These are phyloP conservation scores for Brachionus koreanus DNA, from an alignment of 1,140 invertebrate species.

Conservation along the genomic window DNA sequence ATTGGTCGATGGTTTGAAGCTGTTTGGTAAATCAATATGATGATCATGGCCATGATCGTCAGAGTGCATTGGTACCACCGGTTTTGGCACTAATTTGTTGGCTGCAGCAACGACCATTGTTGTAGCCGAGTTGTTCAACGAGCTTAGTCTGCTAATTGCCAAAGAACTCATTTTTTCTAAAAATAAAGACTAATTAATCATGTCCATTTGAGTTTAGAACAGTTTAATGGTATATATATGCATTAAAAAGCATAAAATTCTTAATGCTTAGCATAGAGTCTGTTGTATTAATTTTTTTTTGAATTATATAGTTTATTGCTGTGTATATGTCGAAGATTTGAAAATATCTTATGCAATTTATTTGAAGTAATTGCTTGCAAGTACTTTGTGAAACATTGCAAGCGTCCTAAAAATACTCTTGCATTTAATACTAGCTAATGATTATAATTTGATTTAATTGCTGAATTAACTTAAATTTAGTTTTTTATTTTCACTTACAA, in stretches of 20 bases:
- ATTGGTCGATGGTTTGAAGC: not conserved
- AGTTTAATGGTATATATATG: not conserved
- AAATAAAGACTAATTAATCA: not conserved
- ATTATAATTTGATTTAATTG: not conserved
- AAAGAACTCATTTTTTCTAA: slow-evolving; percentile 31
- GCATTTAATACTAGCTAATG: not conserved
- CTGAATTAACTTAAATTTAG: not conserved
- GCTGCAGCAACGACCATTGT: slow-evolving; percentile 33
- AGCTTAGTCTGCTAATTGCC: slow-evolving; percentile 27
- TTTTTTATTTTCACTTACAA: no score
- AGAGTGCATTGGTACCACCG: not conserved
- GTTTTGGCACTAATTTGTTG: slow-evolving; percentile 29
- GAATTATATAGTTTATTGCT: not conserved
- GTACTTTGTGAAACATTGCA: slow-evolving; percentile 18
- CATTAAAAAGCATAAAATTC: not conserved
- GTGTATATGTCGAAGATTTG: not conserved
- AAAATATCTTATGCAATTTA: not conserved
- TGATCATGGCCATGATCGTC: slow-evolving; percentile 39
- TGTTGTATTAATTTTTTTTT: slow-evolving; percentile 8
- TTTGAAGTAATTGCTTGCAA: not conserved
- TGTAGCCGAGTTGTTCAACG: slow-evolving; percentile 33
- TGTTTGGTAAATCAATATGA: slow-evolving; percentile 28
- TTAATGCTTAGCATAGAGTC: not conserved
- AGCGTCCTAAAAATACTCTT: not conserved
- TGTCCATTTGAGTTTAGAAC: not conserved